These are phyloP conservation scores for Neofelis nebulosa DNA, from an alignment of 2,113 vertebrate species.

Conservation along the genomic window DNA sequence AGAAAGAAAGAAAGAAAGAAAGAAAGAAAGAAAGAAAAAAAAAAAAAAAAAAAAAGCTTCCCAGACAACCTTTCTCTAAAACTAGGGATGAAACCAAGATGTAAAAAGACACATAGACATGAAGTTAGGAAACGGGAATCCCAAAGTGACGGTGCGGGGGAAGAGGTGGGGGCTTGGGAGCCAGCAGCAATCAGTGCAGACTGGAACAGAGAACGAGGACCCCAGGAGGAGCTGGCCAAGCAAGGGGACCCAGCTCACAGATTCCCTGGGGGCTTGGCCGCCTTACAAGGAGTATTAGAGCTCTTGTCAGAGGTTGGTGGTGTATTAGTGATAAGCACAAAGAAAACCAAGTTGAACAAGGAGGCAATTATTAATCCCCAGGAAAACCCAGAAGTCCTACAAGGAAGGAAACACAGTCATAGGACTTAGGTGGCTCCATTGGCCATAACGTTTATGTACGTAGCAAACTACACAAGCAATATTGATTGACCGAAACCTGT, in stretches of 20 bases:
- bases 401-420: background rate
- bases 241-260: accelerated
- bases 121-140: background rate
- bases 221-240: background rate
- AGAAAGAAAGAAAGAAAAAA: background rate
- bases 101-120: background rate
- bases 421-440: background rate
- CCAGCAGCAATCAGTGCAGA: background rate
- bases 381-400: background rate
- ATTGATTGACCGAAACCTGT: background rate
- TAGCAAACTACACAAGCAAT: background rate
- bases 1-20: background rate
- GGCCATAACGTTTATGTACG: background rate
- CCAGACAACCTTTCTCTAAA: slow-evolving; percentile 7
- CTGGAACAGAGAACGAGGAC: accelerated
- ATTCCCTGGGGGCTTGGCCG: no score
- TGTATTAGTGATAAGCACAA: background rate
- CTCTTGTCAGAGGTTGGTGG: background rate
- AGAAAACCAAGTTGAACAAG: background rate
- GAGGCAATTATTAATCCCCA: background rate
- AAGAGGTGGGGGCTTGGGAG: background rate
- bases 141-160: background rate
- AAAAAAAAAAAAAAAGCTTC: background rate
- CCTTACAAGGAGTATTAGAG: background rate
- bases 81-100: background rate